Percentiles rank a stretch among this genome's conserved stretches.
phyloP scores from a whole-genome alignment of 2,113 vertebrate species.

The Catharus bicknelli region DNA sequence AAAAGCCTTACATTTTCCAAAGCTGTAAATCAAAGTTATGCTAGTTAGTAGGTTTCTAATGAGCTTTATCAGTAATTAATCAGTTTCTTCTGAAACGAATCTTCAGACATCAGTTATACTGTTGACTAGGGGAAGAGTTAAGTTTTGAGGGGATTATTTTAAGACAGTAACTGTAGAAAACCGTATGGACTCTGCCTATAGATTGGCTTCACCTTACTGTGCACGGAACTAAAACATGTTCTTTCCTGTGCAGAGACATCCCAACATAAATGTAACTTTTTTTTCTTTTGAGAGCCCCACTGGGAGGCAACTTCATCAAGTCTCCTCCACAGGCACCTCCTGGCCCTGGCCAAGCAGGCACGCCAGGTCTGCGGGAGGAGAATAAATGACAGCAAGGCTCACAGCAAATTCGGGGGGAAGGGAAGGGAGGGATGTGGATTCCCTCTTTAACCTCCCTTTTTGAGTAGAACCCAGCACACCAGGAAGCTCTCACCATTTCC shows the following conservation, averaged over 20 bases:
- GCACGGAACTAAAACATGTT: background rate
- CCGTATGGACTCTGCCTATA: background rate
- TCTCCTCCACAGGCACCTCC: background rate
- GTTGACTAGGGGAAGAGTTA: background rate
- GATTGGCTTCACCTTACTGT: background rate
- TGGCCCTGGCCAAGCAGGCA: background rate
- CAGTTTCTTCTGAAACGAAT: slow-evolving; percentile 43
- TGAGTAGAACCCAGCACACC: background rate
- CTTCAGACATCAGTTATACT: slow-evolving; percentile 51
- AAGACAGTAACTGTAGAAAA: background rate
- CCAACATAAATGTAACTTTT: background rate
- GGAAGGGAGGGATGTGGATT: accelerated
- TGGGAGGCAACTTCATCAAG: background rate
- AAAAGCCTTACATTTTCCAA: slow-evolving; percentile 37
- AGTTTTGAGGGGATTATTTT: accelerated
- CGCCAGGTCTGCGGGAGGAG: background rate
- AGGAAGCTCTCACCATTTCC: background rate
- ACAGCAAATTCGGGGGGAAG: accelerated
- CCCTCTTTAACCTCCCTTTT: background rate
- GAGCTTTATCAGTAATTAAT: slow-evolving; percentile 75
- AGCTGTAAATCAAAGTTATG: slow-evolving; percentile 34
- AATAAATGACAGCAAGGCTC: background rate
- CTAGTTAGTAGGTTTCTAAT: slow-evolving; percentile 78
- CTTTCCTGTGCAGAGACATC: background rate
- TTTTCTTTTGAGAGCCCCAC: background rate